Evolutionary conservation across 2,113 vertebrate genomes (phyloP).

Genomic region (Colaptes auratus): DNA sequence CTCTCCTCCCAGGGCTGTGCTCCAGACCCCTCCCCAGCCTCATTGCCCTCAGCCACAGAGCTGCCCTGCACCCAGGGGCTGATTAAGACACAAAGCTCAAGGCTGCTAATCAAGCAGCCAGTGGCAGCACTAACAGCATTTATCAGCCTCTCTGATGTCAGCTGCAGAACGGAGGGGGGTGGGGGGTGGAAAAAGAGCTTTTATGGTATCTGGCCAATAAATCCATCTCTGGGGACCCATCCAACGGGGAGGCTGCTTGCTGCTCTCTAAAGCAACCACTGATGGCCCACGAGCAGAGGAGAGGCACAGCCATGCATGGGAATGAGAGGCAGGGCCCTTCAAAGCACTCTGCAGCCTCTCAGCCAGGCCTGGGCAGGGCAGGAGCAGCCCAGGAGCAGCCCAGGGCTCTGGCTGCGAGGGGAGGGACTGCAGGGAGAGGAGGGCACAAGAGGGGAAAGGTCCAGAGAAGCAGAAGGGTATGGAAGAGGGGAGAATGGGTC

Average conservation of each 20-base stretch:
- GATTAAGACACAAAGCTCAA: slow-evolving; percentile 23
- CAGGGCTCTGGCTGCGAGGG: too few relatives aligned
- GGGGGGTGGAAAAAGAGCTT: not conserved
- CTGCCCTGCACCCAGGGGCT: not conserved
- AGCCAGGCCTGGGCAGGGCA: too few relatives aligned
- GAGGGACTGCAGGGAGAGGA: too few relatives aligned
- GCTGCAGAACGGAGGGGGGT: not conserved
- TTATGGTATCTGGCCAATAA: slow-evolving; percentile 65
- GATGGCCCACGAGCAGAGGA: slow-evolving; percentile 13
- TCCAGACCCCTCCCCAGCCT: too few relatives aligned
- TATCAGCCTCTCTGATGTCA: not conserved
- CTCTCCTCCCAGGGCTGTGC: too few relatives aligned
- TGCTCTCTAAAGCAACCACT: slow-evolving; percentile 62
- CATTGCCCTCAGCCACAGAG: not conserved
- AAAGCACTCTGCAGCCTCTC: not conserved
- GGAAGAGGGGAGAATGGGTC: too few relatives aligned
- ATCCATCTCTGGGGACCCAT: slow-evolving; percentile 69
- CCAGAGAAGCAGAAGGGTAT: too few relatives aligned
- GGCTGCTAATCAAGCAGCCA: not conserved
- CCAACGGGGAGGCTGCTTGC: slow-evolving; percentile 70
- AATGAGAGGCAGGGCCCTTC: not conserved
- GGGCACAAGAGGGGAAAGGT: too few relatives aligned
- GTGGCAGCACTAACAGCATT: not conserved
- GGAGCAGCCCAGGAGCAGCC: too few relatives aligned
- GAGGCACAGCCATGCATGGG: not conserved